Evolutionary conservation across 2,888 invertebrate species (phyloP).

Genomic region (Agrilus cyanescens): DNA sequence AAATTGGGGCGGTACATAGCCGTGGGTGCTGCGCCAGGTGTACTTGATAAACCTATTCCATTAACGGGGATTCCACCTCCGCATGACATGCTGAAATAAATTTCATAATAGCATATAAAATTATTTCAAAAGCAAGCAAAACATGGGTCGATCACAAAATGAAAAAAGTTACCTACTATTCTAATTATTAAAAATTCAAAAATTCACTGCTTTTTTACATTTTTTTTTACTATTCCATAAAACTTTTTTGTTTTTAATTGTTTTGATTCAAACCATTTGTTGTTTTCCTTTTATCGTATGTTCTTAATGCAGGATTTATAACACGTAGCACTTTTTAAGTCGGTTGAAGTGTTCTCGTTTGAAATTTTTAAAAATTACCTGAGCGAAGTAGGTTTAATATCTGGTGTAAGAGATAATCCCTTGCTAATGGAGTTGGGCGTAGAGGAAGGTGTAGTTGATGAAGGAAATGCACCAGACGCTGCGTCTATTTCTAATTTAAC

Average conservation of each 20-base stretch:
- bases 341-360: not conserved
- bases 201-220: too few relatives aligned
- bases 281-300: too few relatives aligned
- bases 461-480: slow-evolving; percentile 29
- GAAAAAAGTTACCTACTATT: too few relatives aligned
- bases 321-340: not conserved
- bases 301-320: too few relatives aligned
- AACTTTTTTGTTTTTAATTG: too few relatives aligned
- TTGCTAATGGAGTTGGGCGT: slow-evolving; percentile 39
- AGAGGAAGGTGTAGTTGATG: slow-evolving; percentile 39
- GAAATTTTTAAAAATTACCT: slow-evolving; percentile 20
- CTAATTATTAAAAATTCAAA: too few relatives aligned
- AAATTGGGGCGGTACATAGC: slow-evolving; percentile 63
- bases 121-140: too few relatives aligned
- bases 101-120: too few relatives aligned
- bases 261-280: too few relatives aligned
- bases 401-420: slow-evolving; percentile 32
- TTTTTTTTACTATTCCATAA: too few relatives aligned
- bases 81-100: slow-evolving; percentile 26
- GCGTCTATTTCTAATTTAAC: slow-evolving; percentile 32
- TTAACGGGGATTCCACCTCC: slow-evolving; percentile 29
- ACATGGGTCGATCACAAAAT: too few relatives aligned
- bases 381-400: slow-evolving; percentile 36
- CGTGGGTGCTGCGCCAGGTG: slow-evolving; percentile 39
- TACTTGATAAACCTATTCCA: slow-evolving; percentile 35